Evolutionary conservation across 2,113 vertebrate genomes (phyloP), one percentile per base, ranked within the genome.

Genomic region (Ifrita kowaldi): DNA sequence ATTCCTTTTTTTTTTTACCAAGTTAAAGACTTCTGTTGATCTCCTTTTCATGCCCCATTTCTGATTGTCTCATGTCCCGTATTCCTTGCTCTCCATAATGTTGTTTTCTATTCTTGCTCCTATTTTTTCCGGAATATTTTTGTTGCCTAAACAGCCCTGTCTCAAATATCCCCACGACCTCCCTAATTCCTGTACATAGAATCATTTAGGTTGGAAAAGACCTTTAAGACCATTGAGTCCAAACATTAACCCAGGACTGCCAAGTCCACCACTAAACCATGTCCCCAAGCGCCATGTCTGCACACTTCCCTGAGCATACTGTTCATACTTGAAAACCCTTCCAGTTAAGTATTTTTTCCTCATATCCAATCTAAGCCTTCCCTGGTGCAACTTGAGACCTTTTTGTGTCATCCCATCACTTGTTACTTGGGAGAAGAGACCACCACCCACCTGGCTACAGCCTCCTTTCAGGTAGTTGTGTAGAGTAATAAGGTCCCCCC

Each of bases 361-460:
- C 44, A 22, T 68, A 52, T 37, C 27, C 37, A 44, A 33, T 76
- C 49, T 37, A 26, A 62, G 5, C 5, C 10, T 79, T 53, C n/a
- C 16, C 28, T 55, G n/a, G n/a, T 47, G 5, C 30, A 79, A 63
- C 7, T 10, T 41, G 30, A 35, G 35, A 18, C 3, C 11, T 32
- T 64, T 87, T 32, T 47, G 17, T 63, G 65, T 35, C 49, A 32
- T 49, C 24, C 6, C 18, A 18, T 32, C 17, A 7, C 30, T 16
- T 63, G 9, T 41, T 47, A 27, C 18, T 15, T 32, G 4, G 41
- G 26, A 71, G 30, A 35, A 55, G 41, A 26, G 33, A 32, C 9
- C 0, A 1, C 30, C 9, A 28, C 17, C 16, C 30, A 10, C 21
- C 9, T 49, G 49, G 6, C 30, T 42, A 35, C 32, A 88, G 2